Base-by-base conservation (phyloP, 2,797 vertebrate species). In the Serranus cabrilla region DNA sequence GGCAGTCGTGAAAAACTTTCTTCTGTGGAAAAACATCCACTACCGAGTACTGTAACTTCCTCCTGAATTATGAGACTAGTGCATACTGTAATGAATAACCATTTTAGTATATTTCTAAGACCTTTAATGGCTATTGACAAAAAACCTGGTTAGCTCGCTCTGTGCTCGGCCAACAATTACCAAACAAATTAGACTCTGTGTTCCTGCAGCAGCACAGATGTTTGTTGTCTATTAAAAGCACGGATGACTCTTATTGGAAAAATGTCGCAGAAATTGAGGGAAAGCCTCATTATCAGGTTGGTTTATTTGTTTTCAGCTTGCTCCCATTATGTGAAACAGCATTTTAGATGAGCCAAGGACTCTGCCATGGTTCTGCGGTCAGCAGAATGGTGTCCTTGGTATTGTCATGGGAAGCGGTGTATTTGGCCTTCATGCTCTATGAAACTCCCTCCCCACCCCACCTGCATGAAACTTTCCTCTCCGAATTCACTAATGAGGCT, bases 121-220 rank as follows among this genome's bases (percentile, higher is more conserved):
- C 76, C 77, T 89, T 78, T 86, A 93, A 93, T 92, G 82, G 81
- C 52, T 92, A 91, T 92, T 86, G 92, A 92, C 78, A 72, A 87
- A 92, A 87, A 60, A 5, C 2, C 16, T 14, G 67, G 49, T 83
- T 78, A 61, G 81, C 74, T 84, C 81, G 34, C 51, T 84, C 20
- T 55, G 79, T 47, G 69, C 82, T 78, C 74, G 39, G 58, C 80
- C 55, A 51, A 76, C 84, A 82, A 88, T 89, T 89, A 91, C 84
- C 80, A 64, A 85, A 86, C 82, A 81, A 79, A 91, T 87, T 72
- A 91, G 86, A 80, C 23, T 76, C 43, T 18, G 51, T 37, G 77
- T 64, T 73, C 60, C 34, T 7, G 55, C 34, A 79, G 76, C 70
- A 21, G 80, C 75, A 62, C 74, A 63, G 80, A 76, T 85, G 84